phyloP scores from a whole-genome alignment of 1,140 invertebrate species.

The Littorina saxatilis region DNA sequence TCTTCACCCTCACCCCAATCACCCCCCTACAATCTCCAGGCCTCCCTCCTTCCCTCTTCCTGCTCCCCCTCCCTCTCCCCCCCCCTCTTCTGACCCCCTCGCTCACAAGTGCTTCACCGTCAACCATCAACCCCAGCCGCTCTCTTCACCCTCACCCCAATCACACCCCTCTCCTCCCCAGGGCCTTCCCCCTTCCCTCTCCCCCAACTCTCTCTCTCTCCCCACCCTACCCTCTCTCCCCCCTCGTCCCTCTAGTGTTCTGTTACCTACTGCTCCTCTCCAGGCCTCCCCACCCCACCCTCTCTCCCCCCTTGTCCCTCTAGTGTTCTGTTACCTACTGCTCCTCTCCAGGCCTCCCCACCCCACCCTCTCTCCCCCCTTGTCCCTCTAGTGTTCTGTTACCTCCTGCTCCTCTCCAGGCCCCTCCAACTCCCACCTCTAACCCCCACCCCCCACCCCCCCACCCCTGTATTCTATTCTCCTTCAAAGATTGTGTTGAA shows the following conservation, averaged over 20 bases:
- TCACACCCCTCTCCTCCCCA: not conserved
- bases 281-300: not conserved
- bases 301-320: conserved; percentile 6
- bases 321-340: not conserved
- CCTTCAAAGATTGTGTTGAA: too few relatives aligned
- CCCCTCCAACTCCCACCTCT: not conserved
- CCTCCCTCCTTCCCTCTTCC: not conserved
- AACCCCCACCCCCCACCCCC: not conserved
- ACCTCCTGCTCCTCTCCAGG: not conserved
- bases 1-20: too few relatives aligned
- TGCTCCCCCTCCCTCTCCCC: not conserved
- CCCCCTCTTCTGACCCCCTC: not conserved
- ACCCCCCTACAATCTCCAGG: too few relatives aligned
- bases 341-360: not conserved
- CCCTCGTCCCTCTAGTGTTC: not conserved
- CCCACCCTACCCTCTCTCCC: not conserved
- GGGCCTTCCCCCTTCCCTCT: not conserved
- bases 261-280: not conserved
- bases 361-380: not conserved
- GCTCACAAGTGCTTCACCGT: too few relatives aligned
- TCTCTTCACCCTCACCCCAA: not conserved
- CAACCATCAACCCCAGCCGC: not conserved
- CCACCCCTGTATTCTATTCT: not conserved
- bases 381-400: not conserved
- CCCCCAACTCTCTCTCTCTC: not conserved